Conservation (phyloP, 2,113 vertebrate genomes). For the Monarcha castaneiventris region DNA sequence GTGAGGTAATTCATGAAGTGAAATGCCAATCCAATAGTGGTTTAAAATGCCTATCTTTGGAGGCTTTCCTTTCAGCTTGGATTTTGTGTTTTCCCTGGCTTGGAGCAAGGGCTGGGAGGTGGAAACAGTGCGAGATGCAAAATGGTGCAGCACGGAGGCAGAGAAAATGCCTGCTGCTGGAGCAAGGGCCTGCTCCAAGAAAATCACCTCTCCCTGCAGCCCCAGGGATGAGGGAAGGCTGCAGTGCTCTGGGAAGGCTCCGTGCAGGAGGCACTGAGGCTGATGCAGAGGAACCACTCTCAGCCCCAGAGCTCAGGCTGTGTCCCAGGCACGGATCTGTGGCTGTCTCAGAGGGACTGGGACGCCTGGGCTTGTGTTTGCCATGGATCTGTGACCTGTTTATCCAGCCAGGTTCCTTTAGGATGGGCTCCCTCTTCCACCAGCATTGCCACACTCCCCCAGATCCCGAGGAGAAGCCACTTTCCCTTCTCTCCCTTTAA, state of each 20-base stretch:
- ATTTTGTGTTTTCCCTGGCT: constrained; percentile 11
- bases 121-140: background rate
- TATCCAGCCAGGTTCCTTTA: background rate
- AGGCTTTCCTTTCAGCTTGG: background rate
- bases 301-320: background rate
- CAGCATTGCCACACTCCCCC: background rate
- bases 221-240: background rate
- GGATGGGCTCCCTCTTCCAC: background rate
- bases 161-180: background rate
- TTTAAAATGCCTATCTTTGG: background rate
- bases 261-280: background rate
- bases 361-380: background rate
- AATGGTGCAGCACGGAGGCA: background rate
- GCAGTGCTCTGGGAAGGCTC: background rate
- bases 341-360: background rate
- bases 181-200: background rate
- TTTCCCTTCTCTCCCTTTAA: background rate
- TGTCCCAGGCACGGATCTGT: background rate
- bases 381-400: background rate
- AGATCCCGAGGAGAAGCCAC: background rate
- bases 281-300: rapidly evolving
- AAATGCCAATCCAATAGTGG: background rate
- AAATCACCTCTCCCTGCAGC: background rate
- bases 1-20: background rate
- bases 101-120: background rate